phyloP scores from a whole-genome alignment of 2,888 invertebrate species.

The Volucella bombylans region DNA sequence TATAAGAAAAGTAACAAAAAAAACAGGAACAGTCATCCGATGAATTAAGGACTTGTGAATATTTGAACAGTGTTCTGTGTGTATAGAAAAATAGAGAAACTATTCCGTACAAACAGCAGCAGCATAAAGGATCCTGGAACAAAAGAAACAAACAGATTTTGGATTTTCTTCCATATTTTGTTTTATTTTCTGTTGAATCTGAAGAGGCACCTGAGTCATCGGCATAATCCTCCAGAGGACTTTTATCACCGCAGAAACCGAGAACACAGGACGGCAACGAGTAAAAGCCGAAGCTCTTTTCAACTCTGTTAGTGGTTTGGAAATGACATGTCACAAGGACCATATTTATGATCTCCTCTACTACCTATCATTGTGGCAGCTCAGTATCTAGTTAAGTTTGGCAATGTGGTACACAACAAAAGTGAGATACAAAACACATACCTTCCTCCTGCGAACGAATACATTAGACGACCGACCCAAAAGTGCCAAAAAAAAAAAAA shows the following conservation, averaged over 20 bases:
- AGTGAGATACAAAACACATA: conserved; percentile 4
- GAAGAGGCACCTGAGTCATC: conserved; percentile 58
- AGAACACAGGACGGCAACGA: conserved; percentile 12
- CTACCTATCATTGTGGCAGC: conserved; percentile 6
- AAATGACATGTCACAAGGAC: conserved; percentile 51
- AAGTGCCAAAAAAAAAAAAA: conserved; percentile 30
- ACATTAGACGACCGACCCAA: conserved; percentile 31
- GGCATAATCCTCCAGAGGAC: conserved; percentile 60
- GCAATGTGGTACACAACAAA: neutral
- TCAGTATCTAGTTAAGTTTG: conserved; percentile 24
- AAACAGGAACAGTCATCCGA: neutral
- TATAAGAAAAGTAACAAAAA: conserved; percentile 1
- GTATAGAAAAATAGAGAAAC: conserved; percentile 13
- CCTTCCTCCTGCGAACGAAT: neutral
- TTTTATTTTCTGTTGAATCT: conserved; percentile 9
- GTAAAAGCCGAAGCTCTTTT: neutral
- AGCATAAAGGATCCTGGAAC: conserved; percentile 33
- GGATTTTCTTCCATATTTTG: neutral
- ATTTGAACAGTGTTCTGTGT: conserved; percentile 57
- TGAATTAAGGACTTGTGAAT: conserved; percentile 60
- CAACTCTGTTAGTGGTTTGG: conserved; percentile 16
- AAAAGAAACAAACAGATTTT: conserved; percentile 27
- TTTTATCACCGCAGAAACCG: conserved; percentile 22
- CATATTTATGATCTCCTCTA: neutral
- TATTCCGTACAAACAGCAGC: no score